Conservation (phyloP, 2,888 invertebrate genomes). For the Tromatobia lineatoria region DNA sequence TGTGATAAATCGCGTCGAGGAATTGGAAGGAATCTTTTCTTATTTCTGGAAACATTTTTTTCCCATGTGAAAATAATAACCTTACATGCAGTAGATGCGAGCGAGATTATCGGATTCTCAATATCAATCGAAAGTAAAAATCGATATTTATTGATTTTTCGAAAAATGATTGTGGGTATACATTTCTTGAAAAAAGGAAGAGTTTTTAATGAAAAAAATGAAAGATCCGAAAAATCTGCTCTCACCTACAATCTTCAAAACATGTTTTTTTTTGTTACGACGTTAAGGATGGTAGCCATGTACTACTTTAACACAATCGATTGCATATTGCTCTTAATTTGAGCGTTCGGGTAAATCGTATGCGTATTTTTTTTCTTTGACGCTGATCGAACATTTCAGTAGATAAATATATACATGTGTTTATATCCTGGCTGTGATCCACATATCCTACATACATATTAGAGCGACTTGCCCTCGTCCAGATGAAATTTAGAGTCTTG, state of each 20-base stretch:
- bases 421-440: conserved; percentile 7
- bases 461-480: not conserved
- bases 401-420: conserved; percentile 29
- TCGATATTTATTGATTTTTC: not conserved
- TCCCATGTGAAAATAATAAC: not conserved
- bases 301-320: conserved; percentile 1
- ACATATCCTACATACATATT: not conserved
- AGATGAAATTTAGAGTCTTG: not conserved
- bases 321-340: conserved; percentile 4
- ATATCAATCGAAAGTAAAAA: not conserved
- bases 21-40: not conserved
- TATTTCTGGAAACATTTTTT: not conserved
- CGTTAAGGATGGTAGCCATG: not conserved
- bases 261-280: not conserved
- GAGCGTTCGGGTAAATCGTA: conserved; percentile 18
- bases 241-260: conserved; percentile 12
- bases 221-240: conserved; percentile 8
- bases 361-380: conserved; percentile 10
- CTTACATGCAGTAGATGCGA: conserved; percentile 1
- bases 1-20: conserved; percentile 1
- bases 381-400: conserved; percentile 31
- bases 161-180: not conserved
- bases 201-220: not conserved
- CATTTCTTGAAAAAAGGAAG: not conserved
- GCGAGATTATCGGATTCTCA: not conserved